phyloP scores from a whole-genome alignment of 2,888 invertebrate species.

The Drosophila buzzatii region DNA sequence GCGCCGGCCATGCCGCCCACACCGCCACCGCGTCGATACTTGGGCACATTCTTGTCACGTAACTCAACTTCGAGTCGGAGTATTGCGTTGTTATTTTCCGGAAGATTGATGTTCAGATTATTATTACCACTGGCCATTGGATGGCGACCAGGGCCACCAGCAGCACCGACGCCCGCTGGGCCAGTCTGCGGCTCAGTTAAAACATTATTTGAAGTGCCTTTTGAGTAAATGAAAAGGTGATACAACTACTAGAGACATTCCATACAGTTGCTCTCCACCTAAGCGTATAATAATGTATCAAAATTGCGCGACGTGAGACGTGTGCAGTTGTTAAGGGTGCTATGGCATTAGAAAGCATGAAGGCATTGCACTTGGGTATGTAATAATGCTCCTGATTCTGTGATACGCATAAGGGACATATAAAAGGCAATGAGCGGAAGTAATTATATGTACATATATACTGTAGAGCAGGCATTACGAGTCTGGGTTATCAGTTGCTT shows the following conservation, averaged over 20 bases:
- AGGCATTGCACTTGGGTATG: neutral
- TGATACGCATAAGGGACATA: neutral
- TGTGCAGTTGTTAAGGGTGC: neutral
- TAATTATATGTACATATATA: neutral
- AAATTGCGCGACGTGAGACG: neutral
- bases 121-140: slow-evolving; percentile 70
- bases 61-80: slow-evolving; percentile 85
- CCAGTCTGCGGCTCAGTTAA: slow-evolving; percentile 43
- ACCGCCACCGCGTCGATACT: slow-evolving; percentile 82
- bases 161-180: slow-evolving; percentile 23
- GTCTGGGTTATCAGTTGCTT: no score
- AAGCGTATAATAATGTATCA: slow-evolving; percentile 13
- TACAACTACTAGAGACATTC: slow-evolving; percentile 10
- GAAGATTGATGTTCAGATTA: slow-evolving; percentile 86
- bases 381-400: neutral
- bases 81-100: slow-evolving; percentile 85
- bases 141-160: slow-evolving; percentile 45
- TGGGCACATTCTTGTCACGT: slow-evolving; percentile 85
- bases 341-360: neutral
- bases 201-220: slow-evolving; percentile 78
- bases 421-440: neutral
- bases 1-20: slow-evolving; percentile 84
- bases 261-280: neutral
- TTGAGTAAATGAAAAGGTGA: slow-evolving; percentile 54
- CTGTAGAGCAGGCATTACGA: no score